Evolutionary conservation across 2,113 vertebrate genomes (phyloP).

Genomic region (Sinocyclocheilus maitianheensis): DNA sequence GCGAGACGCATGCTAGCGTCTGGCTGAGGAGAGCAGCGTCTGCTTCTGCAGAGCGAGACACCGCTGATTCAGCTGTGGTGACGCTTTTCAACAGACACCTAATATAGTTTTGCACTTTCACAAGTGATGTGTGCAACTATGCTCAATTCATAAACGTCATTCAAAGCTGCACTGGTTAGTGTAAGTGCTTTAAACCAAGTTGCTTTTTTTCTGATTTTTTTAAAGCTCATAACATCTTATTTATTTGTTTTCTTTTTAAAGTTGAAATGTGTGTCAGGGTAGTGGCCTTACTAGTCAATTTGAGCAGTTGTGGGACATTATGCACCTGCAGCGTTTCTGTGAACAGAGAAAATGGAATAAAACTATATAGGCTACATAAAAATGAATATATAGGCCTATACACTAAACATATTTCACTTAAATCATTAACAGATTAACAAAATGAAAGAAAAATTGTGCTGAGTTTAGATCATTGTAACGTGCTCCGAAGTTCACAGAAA

Average conservation of each 20-base stretch:
- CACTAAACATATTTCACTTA: too few relatives aligned
- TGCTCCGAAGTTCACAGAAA: too few relatives aligned
- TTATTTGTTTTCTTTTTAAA: neutral
- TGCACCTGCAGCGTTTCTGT: too few relatives aligned
- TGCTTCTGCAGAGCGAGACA: slow-evolving; percentile 6
- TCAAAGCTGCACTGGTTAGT: neutral
- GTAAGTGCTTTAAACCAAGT: neutral
- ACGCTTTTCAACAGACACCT: neutral
- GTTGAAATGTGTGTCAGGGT: neutral
- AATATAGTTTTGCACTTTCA: slow-evolving; percentile 1
- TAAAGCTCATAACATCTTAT: too few relatives aligned
- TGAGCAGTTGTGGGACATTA: too few relatives aligned
- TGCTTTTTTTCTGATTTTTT: neutral
- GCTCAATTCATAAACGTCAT: neutral
- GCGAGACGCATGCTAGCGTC: slow-evolving; percentile 26
- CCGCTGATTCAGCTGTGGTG: slow-evolving; percentile 4
- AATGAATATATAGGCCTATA: too few relatives aligned
- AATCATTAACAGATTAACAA: too few relatives aligned
- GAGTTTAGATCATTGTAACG: too few relatives aligned
- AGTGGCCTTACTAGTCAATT: neutral
- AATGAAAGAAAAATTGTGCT: too few relatives aligned
- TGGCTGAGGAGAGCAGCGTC: neutral
- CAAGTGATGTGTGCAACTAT: neutral
- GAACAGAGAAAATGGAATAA: too few relatives aligned
- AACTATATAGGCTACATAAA: too few relatives aligned